Percentiles rank a stretch among this genome's conserved stretches.
Evolutionary conservation across 2,888 invertebrate genomes (phyloP).

Genomic region (Zele albiditarsus): DNA sequence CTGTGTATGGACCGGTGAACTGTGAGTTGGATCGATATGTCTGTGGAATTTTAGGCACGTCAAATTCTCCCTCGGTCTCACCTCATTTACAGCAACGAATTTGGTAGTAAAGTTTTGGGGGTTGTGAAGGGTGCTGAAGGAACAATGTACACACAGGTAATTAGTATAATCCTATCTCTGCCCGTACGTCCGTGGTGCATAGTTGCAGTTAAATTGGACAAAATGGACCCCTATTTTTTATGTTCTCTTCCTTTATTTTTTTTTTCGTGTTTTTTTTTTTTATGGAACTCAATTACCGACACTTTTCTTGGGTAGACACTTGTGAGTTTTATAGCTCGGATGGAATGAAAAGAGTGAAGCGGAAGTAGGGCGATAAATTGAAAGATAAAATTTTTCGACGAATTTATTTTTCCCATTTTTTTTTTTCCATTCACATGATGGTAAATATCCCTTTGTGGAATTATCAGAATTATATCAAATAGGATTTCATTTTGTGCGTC

Average conservation of each 20-base stretch:
- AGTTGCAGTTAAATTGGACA: neutral
- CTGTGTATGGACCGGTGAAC: neutral
- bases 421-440: neutral
- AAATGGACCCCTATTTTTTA: neutral
- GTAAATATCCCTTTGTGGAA: neutral
- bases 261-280: neutral
- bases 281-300: neutral
- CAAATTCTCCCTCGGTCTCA: conserved; percentile 32
- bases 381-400: neutral
- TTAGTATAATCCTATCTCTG: conserved; percentile 49
- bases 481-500: no score
- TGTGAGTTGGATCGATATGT: conserved; percentile 50
- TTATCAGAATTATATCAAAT: neutral
- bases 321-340: neutral
- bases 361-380: neutral
- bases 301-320: conserved; percentile 2
- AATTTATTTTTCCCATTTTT: neutral
- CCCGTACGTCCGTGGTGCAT: conserved; percentile 20
- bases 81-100: conserved; percentile 39
- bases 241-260: neutral
- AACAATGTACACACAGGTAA: conserved; percentile 49
- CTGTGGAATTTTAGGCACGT: conserved; percentile 52
- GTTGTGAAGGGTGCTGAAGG: conserved; percentile 12
- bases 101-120: conserved; percentile 34
- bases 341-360: neutral